Evolutionary conservation across 1,140 invertebrate genomes (phyloP), one percentile per base, ranked within the genome.

Genomic region (Polypedilum vanderplanki): DNA sequence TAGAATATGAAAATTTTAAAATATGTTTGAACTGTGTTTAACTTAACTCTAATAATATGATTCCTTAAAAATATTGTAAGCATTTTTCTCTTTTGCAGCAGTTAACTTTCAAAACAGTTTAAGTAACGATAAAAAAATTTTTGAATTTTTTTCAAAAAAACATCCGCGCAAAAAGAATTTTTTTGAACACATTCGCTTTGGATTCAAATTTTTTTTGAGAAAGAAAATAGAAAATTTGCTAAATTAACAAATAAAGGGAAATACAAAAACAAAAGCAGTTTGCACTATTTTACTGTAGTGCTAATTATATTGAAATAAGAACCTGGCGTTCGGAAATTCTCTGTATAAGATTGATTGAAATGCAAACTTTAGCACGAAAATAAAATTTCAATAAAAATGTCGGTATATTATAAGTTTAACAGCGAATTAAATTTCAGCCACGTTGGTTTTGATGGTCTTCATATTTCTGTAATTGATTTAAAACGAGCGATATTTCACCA

Each of bases 371-470:
- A 57, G 12, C 12, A 57, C n/a, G 4, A 57, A 57, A 57, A 4
- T n/a, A 57, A 57, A n/a, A 1, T 57, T 57, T 57, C 46, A 57
- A 57, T 57, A 57, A 46, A 57, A 57, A 97, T 97, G 91, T 98
- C 95, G 79, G 94, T 99, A 76, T 96, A 98, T 85, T 99, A 98
- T 85, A 98, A 98, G 85, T 98, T 99, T 82, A 98, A 98, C 86
- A 96, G 94, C 79, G 91, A 93, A 74, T 87, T 96, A 78, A 93
- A 97, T 80, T 97, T 92, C 85, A 95, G 98, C 82, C 97, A 96
- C 4, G 90, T 98, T 70, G 96, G 93, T 20, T 98, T 99, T 83
- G 97, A 99, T 88, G 96, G 96, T 67, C 86, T 98, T 40, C 93
- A 97, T 81, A 98, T 99, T 80, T 96, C 95, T 70, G 91, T 98